Conservation (phyloP, 2,113 vertebrate genomes). For the Lepisosteus oculatus region DNA sequence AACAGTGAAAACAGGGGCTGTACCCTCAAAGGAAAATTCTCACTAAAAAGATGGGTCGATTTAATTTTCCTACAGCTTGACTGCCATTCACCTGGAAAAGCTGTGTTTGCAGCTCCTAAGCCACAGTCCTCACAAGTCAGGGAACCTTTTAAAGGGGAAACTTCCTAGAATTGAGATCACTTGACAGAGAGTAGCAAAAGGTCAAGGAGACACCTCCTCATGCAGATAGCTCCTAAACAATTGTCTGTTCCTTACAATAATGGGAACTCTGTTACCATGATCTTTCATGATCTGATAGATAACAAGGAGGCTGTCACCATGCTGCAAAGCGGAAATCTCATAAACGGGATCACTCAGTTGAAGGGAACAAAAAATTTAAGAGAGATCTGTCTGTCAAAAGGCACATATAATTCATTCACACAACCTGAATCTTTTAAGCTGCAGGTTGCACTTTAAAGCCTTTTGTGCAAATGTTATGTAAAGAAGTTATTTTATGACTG, state of each 20-base stretch:
- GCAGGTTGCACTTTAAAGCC: neutral
- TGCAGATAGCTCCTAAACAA: neutral
- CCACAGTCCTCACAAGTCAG: neutral
- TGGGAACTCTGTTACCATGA: neutral
- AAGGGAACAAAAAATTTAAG: neutral
- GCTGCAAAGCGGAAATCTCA: neutral
- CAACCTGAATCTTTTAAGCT: neutral
- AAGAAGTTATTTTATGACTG: too few species aligned
- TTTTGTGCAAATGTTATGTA: neutral
- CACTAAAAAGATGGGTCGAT: neutral
- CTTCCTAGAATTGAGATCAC: conserved; percentile 1
- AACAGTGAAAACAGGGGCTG: too few species aligned
- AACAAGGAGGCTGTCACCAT: neutral
- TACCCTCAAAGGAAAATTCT: too few species aligned
- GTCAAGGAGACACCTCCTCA: conserved; percentile 1
- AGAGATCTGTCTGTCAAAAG: neutral
- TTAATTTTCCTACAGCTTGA: neutral
- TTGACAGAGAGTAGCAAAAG: neutral
- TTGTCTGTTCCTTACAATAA: neutral
- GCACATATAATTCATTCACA: too few species aligned
- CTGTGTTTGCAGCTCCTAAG: neutral
- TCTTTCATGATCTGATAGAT: neutral
- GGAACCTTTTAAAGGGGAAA: neutral
- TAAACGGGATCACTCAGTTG: neutral
- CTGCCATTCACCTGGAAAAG: neutral